phyloP scores from a whole-genome alignment of 2,888 invertebrate genomes.

The Sinotaia quadrata region DNA sequence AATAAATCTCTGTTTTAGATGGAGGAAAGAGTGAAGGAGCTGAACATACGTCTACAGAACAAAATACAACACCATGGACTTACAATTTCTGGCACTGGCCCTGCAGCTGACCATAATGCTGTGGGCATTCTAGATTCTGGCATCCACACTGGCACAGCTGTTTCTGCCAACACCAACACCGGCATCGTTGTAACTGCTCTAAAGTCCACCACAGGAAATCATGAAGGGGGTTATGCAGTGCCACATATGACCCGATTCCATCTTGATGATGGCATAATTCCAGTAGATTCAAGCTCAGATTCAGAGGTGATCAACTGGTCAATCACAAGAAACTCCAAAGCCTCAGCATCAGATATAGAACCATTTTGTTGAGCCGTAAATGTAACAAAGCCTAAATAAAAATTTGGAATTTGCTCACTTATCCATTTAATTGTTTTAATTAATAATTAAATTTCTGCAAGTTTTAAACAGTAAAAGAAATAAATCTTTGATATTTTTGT shows the following conservation, averaged over 20 bases:
- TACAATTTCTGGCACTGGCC: constrained; percentile 12
- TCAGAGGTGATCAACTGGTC: constrained; percentile 51
- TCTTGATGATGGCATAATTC: constrained; percentile 35
- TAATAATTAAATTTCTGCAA: too few relatives aligned
- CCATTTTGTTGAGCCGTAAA: constrained; percentile 18
- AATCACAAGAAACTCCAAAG: constrained; percentile 43
- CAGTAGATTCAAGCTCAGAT: constrained; percentile 50
- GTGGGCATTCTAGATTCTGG: neutral
- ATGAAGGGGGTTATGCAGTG: neutral
- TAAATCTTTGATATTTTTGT: too few relatives aligned
- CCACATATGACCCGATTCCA: constrained; percentile 7
- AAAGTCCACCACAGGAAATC: neutral
- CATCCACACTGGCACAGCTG: constrained; percentile 9
- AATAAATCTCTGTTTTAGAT: constrained; percentile 52
- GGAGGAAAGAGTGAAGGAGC: constrained; percentile 57
- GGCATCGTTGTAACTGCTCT: constrained; percentile 14
- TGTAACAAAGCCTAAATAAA: neutral
- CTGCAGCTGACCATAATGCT: constrained; percentile 17
- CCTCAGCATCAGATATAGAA: constrained; percentile 36
- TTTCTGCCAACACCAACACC: constrained; percentile 15
- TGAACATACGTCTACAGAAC: constrained; percentile 55
- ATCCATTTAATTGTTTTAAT: too few relatives aligned
- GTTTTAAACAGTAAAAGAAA: too few relatives aligned
- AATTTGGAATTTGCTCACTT: too few relatives aligned
- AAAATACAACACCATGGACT: constrained; percentile 47